A percentile compares a stretch with the other conserved stretches of the same genome.
Conservation (phyloP, 2,113 vertebrate genomes). For the Melanostigma gelatinosum region DNA sequence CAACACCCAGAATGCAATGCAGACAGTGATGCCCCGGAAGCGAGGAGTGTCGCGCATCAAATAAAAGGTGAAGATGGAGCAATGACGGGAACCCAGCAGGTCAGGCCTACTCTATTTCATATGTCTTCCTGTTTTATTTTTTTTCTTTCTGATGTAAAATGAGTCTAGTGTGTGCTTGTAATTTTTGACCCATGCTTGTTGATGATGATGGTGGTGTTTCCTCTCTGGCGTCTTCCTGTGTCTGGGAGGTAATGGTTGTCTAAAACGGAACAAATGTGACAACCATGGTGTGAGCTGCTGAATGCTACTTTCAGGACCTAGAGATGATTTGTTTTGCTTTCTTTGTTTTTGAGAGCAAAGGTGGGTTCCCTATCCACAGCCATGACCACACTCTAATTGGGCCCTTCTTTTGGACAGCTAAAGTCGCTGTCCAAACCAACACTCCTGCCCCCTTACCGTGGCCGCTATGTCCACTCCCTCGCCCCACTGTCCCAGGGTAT, state of each 20-base stretch:
- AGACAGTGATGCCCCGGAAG: conserved; percentile 80
- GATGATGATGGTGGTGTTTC: conserved; percentile 44
- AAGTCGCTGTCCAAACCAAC: conserved; percentile 73
- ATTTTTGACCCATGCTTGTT: conserved; percentile 55
- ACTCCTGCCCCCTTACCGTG: conserved; percentile 54
- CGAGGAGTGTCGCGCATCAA: conserved; percentile 85
- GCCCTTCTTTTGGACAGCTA: conserved; percentile 68
- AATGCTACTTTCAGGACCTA: conserved; percentile 73
- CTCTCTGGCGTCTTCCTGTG: conserved; percentile 68
- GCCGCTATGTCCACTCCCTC: conserved; percentile 64
- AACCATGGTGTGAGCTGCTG: conserved; percentile 77
- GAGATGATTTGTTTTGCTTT: conserved; percentile 72
- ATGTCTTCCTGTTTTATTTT: conserved; percentile 87
- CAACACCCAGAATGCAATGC: conserved; percentile 80
- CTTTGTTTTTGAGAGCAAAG: conserved; percentile 77
- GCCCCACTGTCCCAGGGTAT: conserved; percentile 71
- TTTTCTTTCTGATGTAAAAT: conserved; percentile 80
- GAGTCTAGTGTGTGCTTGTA: conserved; percentile 60
- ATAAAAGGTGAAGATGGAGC: conserved; percentile 92
- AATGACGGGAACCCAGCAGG: conserved; percentile 96
- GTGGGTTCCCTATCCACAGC: conserved; percentile 82
- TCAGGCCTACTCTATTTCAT: conserved; percentile 98
- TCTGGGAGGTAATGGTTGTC: conserved; percentile 77
- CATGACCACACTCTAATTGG: conserved; percentile 72
- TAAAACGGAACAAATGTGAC: conserved; percentile 71